Conservation (phyloP, 2,797 vertebrate genomes). For the Anisognathus igniventris region DNA sequence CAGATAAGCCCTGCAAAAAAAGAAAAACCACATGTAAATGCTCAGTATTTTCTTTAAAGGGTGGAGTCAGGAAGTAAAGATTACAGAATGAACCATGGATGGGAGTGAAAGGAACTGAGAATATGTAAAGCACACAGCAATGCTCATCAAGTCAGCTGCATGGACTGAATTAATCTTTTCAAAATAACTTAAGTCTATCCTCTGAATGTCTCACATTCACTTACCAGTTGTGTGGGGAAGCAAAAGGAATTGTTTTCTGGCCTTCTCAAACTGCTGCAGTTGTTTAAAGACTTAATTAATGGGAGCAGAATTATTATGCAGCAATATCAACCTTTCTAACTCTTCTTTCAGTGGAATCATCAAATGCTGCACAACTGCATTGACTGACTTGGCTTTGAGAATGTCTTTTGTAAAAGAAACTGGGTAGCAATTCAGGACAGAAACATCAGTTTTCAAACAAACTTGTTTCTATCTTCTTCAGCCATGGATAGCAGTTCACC, state of each 20-base stretch:
- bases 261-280: background rate
- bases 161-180: background rate
- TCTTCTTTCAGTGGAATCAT: background rate
- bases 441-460: background rate
- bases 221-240: background rate
- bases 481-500: fast-evolving
- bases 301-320: background rate
- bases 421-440: background rate
- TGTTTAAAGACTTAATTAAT: background rate
- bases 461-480: background rate
- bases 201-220: background rate
- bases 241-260: background rate
- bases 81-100: background rate
- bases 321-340: background rate
- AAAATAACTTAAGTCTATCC: background rate
- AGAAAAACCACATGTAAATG: background rate
- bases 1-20: conserved; percentile 85
- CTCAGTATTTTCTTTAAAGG: background rate
- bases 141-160: background rate
- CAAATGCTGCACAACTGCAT: background rate
- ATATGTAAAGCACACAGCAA: background rate
- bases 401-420: background rate
- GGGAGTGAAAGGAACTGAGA: background rate
- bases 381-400: background rate
- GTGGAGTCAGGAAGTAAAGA: background rate